Evolutionary conservation across 1,140 invertebrate genomes (phyloP), one percentile per base, ranked within the genome.

Genomic region (Polyergus mexicanus): DNA sequence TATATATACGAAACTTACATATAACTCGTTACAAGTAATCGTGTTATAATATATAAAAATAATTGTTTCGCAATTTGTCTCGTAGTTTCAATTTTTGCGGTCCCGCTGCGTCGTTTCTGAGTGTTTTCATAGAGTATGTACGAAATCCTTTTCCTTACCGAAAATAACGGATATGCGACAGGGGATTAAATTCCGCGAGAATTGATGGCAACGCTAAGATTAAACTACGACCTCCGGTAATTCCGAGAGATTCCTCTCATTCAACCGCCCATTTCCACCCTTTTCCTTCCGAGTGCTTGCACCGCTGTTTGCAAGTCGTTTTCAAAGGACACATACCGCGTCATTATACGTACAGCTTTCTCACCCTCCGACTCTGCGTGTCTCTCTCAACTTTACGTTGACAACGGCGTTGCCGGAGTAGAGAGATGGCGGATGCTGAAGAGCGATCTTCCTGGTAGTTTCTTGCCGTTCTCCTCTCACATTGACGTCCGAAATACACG

Each of bases 101-200:
- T 78, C 22, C 28, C 35, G 2, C 25, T 19, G 16, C 19, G 56
- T 72, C 41, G 16, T 71, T 19, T 5, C 35, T 7, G 19, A 22
- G 28, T n/a, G 13, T 65, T 62, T 75, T 65, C 62, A 76, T 16
- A 22, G 10, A 51, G 77, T 19, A 51, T 51, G 51, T 4, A 32
- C 41, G 25, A 32, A 28, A 32, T 38, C 4, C 16, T 51, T 41
- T 68, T 47, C 2, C 44, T 35, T 25, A 25, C 3, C 10, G n/a
- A 71, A 81, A 86, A 38, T 81, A 85, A 80, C 25, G 56, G 25
- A 22, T 60, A 60, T 51, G 66, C 56, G 38, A 16, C 35, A 56
- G 54, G 58, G 66, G 72, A 87, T 87, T 72, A 85, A 87, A 85
- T 87, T 71, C 56, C 74, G 22, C 81, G 58, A 54, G 44, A 87